phyloP scores from a whole-genome alignment of 2,113 vertebrate genomes.

The Lophius piscatorius region DNA sequence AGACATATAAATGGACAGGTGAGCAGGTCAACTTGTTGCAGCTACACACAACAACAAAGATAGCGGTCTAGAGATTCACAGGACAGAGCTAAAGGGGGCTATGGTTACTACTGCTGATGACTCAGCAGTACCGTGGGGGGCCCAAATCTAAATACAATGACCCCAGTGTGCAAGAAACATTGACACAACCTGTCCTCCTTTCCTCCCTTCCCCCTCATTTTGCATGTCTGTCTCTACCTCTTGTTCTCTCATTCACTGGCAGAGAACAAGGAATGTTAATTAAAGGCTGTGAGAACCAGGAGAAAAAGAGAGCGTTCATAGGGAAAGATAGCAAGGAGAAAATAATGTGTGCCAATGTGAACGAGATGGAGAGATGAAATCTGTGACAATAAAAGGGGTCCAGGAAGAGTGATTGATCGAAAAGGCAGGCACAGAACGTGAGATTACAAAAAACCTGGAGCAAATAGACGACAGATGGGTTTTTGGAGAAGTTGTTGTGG shows the following conservation, averaged over 20 bases:
- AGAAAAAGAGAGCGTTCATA: slow-evolving; percentile 21
- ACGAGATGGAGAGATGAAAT: slow-evolving; percentile 21
- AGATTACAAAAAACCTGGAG: slow-evolving; percentile 16
- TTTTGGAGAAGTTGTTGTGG: neutral
- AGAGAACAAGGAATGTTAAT: slow-evolving; percentile 79
- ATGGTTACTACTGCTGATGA: slow-evolving; percentile 65
- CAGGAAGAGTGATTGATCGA: slow-evolving; percentile 15
- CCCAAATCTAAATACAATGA: slow-evolving; percentile 65
- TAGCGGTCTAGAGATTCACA: slow-evolving; percentile 27
- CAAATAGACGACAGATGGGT: neutral
- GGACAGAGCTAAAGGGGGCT: slow-evolving; percentile 45
- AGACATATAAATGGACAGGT: slow-evolving; percentile 15
- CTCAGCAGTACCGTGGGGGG: slow-evolving; percentile 57
- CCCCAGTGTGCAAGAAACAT: slow-evolving; percentile 69
- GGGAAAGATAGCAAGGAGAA: slow-evolving; percentile 11
- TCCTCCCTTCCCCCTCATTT: slow-evolving; percentile 20
- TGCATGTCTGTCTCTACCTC: slow-evolving; percentile 35
- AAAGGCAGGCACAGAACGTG: neutral
- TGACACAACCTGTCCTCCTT: slow-evolving; percentile 67
- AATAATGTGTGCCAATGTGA: slow-evolving; percentile 6
- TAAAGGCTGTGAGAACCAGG: slow-evolving; percentile 63
- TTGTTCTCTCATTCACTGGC: slow-evolving; percentile 58
- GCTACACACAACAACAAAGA: slow-evolving; percentile 15
- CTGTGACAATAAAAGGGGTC: slow-evolving; percentile 10
- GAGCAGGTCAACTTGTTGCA: slow-evolving; percentile 4